Evolutionary conservation across 2,113 vertebrate genomes (phyloP).

Genomic region (Catharus bicknelli): DNA sequence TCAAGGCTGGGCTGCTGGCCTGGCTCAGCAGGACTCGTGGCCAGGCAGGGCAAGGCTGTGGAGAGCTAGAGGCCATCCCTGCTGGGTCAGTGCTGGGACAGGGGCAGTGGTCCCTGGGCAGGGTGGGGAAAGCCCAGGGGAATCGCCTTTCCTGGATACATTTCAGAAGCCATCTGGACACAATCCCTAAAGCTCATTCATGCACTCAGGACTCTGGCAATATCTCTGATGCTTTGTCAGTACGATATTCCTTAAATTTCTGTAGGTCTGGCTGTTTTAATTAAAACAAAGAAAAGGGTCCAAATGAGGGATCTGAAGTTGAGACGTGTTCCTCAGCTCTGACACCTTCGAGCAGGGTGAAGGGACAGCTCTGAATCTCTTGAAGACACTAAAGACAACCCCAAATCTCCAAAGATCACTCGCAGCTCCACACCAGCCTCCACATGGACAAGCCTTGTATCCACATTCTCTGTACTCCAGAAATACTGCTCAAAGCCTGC

Average conservation of each 20-base stretch:
- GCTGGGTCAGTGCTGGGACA: background rate
- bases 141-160: background rate
- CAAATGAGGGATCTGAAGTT: background rate
- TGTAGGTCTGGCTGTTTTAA: background rate
- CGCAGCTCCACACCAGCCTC: background rate
- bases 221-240: background rate
- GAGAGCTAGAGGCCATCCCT: background rate
- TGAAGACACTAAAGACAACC: background rate
- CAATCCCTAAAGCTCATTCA: background rate
- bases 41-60: rapidly evolving
- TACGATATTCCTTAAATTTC: background rate
- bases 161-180: background rate
- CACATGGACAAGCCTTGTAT: background rate
- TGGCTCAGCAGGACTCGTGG: background rate
- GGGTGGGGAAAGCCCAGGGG: rapidly evolving
- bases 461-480: background rate
- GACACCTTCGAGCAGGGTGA: rapidly evolving
- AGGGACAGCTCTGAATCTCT: background rate
- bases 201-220: background rate
- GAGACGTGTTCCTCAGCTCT: background rate
- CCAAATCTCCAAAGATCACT: background rate
- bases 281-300: background rate
- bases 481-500: background rate
- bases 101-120: background rate
- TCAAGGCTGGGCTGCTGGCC: background rate